These are phyloP conservation scores for Dinomys branickii DNA, from an alignment of 2,113 vertebrate species.

Conservation along the genomic window DNA sequence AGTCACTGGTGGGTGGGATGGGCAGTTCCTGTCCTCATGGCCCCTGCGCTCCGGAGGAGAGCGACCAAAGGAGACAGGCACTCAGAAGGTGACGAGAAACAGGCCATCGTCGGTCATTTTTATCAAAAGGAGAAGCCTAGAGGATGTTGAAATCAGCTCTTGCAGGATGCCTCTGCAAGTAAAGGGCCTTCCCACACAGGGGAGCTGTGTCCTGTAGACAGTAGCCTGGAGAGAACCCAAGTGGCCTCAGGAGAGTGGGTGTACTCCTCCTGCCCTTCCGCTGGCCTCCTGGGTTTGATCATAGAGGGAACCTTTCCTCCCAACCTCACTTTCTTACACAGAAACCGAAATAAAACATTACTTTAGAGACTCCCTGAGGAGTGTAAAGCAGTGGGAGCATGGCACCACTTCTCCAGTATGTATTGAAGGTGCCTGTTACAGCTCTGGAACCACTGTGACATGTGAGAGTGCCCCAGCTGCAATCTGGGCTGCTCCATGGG, in stretches of 20 bases:
- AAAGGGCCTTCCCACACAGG: background rate
- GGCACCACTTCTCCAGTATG: background rate
- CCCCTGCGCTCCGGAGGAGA: background rate
- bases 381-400: background rate
- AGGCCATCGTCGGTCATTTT: background rate
- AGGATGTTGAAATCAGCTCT: background rate
- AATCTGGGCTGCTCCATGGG: background rate
- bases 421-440: background rate
- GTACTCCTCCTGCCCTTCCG: background rate
- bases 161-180: background rate
- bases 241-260: background rate
- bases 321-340: background rate
- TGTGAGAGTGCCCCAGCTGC: background rate
- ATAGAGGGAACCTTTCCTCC: background rate
- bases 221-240: background rate
- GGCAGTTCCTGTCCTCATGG: background rate
- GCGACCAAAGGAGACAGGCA: background rate
- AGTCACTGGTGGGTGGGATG: background rate
- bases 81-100: background rate
- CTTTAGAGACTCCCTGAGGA: background rate
- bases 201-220: background rate
- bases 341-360: background rate
- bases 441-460: background rate
- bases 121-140: background rate
- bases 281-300: background rate